Base-by-base conservation (phyloP, 2,888 invertebrate species). In the Brassicogethes aeneus region DNA sequence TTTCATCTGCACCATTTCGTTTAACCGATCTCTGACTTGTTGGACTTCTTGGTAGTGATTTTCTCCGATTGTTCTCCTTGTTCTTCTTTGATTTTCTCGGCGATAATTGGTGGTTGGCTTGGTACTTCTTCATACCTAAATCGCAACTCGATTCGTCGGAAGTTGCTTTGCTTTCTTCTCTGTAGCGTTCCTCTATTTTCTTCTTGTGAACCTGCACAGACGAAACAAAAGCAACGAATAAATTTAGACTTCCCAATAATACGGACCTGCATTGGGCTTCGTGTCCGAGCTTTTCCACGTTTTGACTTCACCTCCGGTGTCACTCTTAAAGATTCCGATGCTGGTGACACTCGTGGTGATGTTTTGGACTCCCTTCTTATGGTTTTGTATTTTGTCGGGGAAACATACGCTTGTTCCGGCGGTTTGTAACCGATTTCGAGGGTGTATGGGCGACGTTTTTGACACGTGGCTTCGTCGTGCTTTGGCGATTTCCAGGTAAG, bases 371-470 rank as follows among this genome's bases (percentile, higher is more conserved):
- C 37, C 10, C 30, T 16, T 7, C 23, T 23, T 12, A 23, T 12
- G 3, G 32, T 30, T 37, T 37, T 37, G 3, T 3, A 14, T 15
- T 37, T 37, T 7, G 14, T 15, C 2, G 13, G 3, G 12, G 29
- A 29, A 12, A 16, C 8, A 3, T 5, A 33, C n/a, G 30, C 34
- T 17, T 43, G 34, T 40, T 42, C 34, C 46, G 48, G 74, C 62
- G 74, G 70, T 59, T 77, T 71, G 64, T 76, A 71, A 40, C 80
- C 70, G 68, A 87, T 78, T 58, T 89, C 87, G 47, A 88, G 69
- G 34, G 82, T 84, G 66, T 88, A 86, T 15, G 80, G 80, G 60
- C 81, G 82, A 57, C 80, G 77, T 44, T 80, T 72, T 46, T 80
- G 75, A n/a, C n/a, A n/a, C 52, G 81, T 79, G 13, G 56, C 47